These are phyloP conservation scores for Hydropotes inermis DNA, from an alignment of 2,113 vertebrate species.

Conservation along the genomic window DNA sequence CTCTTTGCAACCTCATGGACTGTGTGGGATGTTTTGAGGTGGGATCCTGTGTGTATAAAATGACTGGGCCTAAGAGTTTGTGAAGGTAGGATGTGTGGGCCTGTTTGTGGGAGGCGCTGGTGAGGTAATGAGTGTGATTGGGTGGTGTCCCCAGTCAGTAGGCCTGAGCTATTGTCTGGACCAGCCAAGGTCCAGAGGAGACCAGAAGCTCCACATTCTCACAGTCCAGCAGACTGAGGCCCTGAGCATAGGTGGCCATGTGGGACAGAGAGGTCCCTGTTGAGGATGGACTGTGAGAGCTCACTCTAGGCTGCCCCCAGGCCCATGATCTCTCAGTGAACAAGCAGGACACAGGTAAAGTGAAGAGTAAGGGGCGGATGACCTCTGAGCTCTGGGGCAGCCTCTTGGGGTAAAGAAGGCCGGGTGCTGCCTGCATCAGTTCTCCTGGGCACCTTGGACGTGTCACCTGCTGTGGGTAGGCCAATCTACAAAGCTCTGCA, in stretches of 20 bases:
- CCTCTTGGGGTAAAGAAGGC: not conserved
- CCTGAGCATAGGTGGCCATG: not conserved
- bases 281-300: not conserved
- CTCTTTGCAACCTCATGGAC: not conserved
- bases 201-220: not conserved
- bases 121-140: not conserved
- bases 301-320: not conserved
- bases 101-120: no score
- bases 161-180: not conserved
- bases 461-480: not conserved
- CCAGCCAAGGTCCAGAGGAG: not conserved
- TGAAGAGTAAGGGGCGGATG: not conserved
- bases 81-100: not conserved
- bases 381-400: not conserved
- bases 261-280: not conserved
- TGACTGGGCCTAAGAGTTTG: not conserved
- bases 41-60: not conserved
- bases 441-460: not conserved
- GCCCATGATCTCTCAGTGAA: not conserved
- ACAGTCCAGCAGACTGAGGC: not conserved
- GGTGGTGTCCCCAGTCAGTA: accelerated
- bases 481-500: not conserved
- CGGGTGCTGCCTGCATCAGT: not conserved
- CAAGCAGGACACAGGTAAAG: accelerated
- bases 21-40: accelerated